Conservation (phyloP, 2,888 invertebrate species). For the Frankliniella fusca region DNA sequence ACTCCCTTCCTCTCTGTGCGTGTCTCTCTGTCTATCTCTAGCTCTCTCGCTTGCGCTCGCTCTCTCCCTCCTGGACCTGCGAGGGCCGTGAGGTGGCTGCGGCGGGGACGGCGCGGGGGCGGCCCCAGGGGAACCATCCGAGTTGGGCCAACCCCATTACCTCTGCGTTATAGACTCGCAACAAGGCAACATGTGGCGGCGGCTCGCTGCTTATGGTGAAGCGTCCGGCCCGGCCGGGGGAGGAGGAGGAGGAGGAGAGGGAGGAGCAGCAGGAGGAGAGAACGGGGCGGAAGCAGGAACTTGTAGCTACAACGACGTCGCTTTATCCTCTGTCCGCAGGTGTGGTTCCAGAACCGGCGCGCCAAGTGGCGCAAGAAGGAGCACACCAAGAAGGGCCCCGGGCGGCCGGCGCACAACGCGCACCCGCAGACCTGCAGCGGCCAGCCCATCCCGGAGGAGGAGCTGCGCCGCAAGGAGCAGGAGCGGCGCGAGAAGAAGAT, state of each 20-base stretch:
- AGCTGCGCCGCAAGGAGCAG: constrained; percentile 77
- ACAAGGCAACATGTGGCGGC: constrained; percentile 19
- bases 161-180: constrained; percentile 24
- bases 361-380: constrained; percentile 99
- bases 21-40: not conserved
- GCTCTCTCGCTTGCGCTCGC: not conserved
- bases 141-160: constrained; percentile 24
- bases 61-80: not conserved
- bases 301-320: not conserved
- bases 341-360: constrained; percentile 99
- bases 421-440: constrained; percentile 97
- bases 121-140: constrained; percentile 33
- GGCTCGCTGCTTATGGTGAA: not conserved
- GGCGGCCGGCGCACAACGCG: constrained; percentile 96
- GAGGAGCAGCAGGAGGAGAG: too few species aligned
- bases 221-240: not conserved
- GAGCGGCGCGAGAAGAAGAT: constrained; percentile 86
- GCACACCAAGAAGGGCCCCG: constrained; percentile 97
- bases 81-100: not conserved
- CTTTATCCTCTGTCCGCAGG: constrained; percentile 56
- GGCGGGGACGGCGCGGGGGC: constrained; percentile 24
- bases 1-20: too few species aligned
- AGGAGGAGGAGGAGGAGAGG: not conserved
- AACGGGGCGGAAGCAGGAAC: too few species aligned
- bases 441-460: constrained; percentile 91